Percentiles rank a stretch among this genome's conserved stretches.
These are phyloP conservation scores for Autographa gamma DNA, from an alignment of 2,888 invertebrate genomes.

Conservation along the genomic window DNA sequence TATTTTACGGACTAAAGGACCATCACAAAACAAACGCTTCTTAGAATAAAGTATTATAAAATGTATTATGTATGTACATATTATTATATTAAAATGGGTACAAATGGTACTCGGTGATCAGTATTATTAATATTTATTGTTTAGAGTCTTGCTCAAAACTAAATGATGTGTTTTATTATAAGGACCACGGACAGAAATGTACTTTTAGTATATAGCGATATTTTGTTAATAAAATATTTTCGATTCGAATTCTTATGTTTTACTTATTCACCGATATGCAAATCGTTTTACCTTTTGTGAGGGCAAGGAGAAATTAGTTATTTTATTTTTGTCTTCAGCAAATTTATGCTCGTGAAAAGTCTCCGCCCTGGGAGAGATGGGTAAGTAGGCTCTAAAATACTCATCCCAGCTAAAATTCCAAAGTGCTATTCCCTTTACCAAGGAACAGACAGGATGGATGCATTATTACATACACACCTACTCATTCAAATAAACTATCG, in stretches of 20 bases:
- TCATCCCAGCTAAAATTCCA: too few relatives aligned
- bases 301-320: neutral
- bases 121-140: conserved; percentile 7
- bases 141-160: neutral
- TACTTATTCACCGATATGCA: neutral
- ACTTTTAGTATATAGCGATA: neutral
- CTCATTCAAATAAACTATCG: too few relatives aligned
- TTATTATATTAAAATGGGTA: neutral
- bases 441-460: too few relatives aligned
- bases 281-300: neutral
- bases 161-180: neutral
- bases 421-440: too few relatives aligned
- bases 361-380: too few relatives aligned
- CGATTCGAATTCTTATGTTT: neutral
- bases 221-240: conserved; percentile 8
- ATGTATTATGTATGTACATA: neutral
- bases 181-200: neutral
- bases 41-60: neutral
- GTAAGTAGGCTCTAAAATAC: too few relatives aligned
- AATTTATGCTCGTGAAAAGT: too few relatives aligned
- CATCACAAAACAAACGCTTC: neutral
- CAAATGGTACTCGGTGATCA: neutral
- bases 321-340: too few relatives aligned
- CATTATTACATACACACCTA: too few relatives aligned
- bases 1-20: neutral